Base-by-base conservation (phyloP, 92 coral and sea anemone species). In the Epizoanthus ramosus region DNA sequence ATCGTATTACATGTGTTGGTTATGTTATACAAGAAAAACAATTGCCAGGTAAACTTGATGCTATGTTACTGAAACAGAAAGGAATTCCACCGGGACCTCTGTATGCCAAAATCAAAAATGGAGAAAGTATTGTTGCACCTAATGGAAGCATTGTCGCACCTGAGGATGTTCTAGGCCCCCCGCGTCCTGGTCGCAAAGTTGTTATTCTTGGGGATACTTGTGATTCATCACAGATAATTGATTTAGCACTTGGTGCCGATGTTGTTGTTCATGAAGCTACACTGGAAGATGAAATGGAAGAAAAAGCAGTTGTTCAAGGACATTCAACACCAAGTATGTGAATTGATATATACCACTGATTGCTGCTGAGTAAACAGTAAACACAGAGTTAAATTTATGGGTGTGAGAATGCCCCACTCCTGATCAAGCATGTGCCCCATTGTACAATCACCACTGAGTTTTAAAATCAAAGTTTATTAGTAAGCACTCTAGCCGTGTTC, bases 31-130 rank as follows among this genome's bases (percentile, higher is more conserved):
- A 77, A 80, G 99, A 97, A 82, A 68, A 87, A 13, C 81, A 88
- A 18, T 63, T 84, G 7, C 93, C 97, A 54, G 99, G 99, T 19
- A 94, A 86, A 87, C 92, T 97, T 15, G 93, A 97, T 80, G 94
- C 97, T 24, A 37, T 43, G 22, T 63, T 97, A 65, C 80, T 97
- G 56, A 97, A 90, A 67, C 80, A 87, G 47, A 97, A 83, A 73
- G 98, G 99, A 6, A 85, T 97, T 43, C 94, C 93, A 3, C 98
- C 98, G 22, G 98, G 99, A n/a, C 99, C 99, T 69, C 74, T 90
- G 35, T 97, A 97, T 84, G 96, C 98, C 23, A 94, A 83, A 73
- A 88, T 96, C 8, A 96, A 96, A 53, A 88, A 79, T 81, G 98
- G 98, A 41, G 92, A 93, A 83, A 68, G 88, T 3, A 83, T 93